These are phyloP conservation scores for Cygnus buccinator DNA, from an alignment of 2,113 vertebrate species.

Conservation along the genomic window DNA sequence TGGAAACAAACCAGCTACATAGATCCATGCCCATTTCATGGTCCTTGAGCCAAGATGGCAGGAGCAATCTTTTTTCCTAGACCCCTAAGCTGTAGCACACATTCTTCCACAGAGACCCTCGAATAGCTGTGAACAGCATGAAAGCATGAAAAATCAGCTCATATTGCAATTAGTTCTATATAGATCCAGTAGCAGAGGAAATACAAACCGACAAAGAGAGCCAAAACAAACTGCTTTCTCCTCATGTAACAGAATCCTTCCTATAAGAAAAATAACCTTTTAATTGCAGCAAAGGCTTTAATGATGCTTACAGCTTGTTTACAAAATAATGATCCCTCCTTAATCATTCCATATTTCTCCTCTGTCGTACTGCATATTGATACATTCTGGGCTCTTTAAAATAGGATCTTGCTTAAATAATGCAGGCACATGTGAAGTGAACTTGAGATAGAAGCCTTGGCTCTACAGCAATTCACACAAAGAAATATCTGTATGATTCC, in stretches of 20 bases:
- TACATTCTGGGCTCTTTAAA: neutral
- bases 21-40: neutral
- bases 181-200: neutral
- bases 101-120: neutral
- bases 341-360: neutral
- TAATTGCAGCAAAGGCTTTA: conserved; percentile 12
- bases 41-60: neutral
- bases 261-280: neutral
- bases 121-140: neutral
- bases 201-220: neutral
- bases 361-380: neutral
- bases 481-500: neutral
- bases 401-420: conserved; percentile 22
- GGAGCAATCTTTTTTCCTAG: neutral
- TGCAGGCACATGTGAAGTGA: neutral
- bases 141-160: conserved; percentile 20
- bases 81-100: accelerated
- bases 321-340: conserved; percentile 37
- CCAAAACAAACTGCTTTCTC: neutral
- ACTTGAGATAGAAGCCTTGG: neutral
- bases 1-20: neutral
- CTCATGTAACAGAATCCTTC: neutral
- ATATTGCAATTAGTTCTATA: neutral
- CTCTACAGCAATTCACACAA: neutral
- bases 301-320: conserved; percentile 44